phyloP scores from a whole-genome alignment of 2,113 vertebrate species.

The Baryphthengus martii region DNA sequence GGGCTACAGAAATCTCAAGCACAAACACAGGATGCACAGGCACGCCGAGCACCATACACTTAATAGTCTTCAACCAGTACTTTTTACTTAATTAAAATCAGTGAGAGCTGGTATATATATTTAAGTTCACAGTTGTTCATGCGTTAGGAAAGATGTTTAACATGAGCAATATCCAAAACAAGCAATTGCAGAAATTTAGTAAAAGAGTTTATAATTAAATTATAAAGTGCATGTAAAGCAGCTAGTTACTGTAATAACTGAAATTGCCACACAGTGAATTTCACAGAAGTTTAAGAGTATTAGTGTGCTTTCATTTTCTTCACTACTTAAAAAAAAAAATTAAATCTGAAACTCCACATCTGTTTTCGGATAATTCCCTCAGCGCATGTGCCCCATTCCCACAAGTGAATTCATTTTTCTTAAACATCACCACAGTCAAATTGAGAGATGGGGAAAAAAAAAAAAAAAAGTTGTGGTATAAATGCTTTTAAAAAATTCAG shows the following conservation, averaged over 20 bases:
- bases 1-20: background rate
- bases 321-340: background rate
- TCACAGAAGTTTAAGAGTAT: background rate
- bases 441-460: background rate
- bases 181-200: background rate
- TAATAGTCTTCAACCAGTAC: background rate
- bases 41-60: background rate
- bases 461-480: background rate
- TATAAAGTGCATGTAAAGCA: background rate
- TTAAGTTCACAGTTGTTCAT: background rate
- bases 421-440: background rate
- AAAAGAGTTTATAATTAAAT: background rate
- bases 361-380: background rate
- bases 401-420: background rate
- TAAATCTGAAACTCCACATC: background rate
- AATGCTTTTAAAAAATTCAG: background rate
- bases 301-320: background rate
- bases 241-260: background rate
- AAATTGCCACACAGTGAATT: background rate
- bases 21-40: rapidly evolving
- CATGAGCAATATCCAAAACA: background rate
- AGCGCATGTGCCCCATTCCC: background rate
- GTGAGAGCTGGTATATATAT: background rate
- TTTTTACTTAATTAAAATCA: background rate
- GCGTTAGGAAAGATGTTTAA: background rate